A percentile compares a stretch with the other conserved stretches of the same genome.
phyloP scores from a whole-genome alignment of 2,888 invertebrate species.

The Ptychoptera albimana region DNA sequence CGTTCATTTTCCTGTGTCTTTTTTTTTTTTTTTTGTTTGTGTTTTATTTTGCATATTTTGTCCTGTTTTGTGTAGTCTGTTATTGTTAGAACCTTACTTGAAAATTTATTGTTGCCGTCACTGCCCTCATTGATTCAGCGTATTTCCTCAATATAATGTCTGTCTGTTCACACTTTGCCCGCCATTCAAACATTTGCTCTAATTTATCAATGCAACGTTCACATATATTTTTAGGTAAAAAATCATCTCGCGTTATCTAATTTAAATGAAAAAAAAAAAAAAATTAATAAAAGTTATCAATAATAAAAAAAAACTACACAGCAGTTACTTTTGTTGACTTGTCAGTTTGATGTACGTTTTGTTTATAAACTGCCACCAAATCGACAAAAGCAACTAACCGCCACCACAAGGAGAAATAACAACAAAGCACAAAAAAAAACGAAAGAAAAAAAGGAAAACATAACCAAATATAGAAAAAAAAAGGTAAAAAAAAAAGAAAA shows the following conservation, averaged over 20 bases:
- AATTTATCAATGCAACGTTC: constrained; percentile 47
- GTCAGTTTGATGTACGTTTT: not conserved
- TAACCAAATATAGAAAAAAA: not conserved
- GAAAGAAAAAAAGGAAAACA: constrained; percentile 13
- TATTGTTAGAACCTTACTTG: constrained; percentile 33
- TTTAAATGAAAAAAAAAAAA: constrained; percentile 10
- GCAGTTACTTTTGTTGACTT: not conserved
- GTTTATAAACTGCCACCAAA: not conserved
- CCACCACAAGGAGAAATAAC: no score
- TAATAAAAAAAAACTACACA: not conserved
- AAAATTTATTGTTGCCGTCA: constrained; percentile 48
- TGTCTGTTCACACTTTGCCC: constrained; percentile 46
- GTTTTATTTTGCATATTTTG: no score
- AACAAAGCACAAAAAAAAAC: no score
- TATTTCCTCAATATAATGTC: constrained; percentile 51
- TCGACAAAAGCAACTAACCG: no score
- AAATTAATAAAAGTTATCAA: not conserved
- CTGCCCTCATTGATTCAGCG: constrained; percentile 49
- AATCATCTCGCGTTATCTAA: constrained; percentile 56
- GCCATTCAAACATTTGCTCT: constrained; percentile 54
- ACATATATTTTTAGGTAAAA: constrained; percentile 54
- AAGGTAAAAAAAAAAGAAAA: constrained; percentile 5
- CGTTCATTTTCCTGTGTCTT: no score
- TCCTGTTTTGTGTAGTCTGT: no score
- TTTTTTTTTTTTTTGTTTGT: no score